These are phyloP conservation scores for Orgyia antiqua DNA, from an alignment of 2,888 invertebrate genomes.

Conservation along the genomic window DNA sequence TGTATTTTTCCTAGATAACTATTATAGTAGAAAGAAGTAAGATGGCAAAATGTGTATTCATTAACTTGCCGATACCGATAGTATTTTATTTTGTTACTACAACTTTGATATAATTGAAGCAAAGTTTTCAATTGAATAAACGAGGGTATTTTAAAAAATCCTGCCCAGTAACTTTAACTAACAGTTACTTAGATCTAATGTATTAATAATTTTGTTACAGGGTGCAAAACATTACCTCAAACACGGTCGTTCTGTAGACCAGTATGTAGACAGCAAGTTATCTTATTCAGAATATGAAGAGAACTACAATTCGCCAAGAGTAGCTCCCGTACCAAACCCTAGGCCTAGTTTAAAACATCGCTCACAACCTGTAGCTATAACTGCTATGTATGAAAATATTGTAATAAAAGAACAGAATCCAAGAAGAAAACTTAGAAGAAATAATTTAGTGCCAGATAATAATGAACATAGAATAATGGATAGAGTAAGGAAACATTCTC, in stretches of 20 bases:
- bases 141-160: too few relatives aligned
- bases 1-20: too few relatives aligned
- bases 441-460: conserved; percentile 78
- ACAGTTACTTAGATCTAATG: too few relatives aligned
- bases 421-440: conserved; percentile 81
- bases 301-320: conserved; percentile 63
- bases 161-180: too few relatives aligned
- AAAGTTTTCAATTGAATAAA: too few relatives aligned
- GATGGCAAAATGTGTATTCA: too few relatives aligned
- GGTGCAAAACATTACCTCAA: conserved; percentile 78
- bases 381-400: conserved; percentile 85
- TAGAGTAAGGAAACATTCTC: conserved; percentile 67
- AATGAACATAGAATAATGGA: conserved; percentile 74
- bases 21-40: too few relatives aligned
- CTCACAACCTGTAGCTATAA: conserved; percentile 84
- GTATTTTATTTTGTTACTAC: too few relatives aligned
- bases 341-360: conserved; percentile 65
- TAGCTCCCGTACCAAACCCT: conserved; percentile 64
- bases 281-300: conserved; percentile 76
- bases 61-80: too few relatives aligned
- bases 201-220: conserved; percentile 70
- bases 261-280: conserved; percentile 84
- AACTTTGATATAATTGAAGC: too few relatives aligned
- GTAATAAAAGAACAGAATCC: conserved; percentile 85
- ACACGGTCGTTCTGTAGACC: conserved; percentile 86